phyloP scores from a whole-genome alignment of 2,888 invertebrate genomes.

The Odontomyia ornata region DNA sequence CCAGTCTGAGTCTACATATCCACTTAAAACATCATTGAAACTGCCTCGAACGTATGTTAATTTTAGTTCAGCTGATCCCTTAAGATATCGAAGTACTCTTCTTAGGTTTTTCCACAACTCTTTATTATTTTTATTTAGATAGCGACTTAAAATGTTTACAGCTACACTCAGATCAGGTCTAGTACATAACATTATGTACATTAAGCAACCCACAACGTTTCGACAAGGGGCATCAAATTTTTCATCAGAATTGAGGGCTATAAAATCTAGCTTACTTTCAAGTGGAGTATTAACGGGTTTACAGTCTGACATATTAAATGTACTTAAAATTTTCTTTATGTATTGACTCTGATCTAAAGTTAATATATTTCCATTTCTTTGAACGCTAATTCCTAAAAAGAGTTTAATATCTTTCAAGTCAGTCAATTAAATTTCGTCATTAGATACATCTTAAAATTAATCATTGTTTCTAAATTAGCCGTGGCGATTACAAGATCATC shows the following conservation, averaged over 20 bases:
- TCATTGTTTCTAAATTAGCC: constrained; percentile 39
- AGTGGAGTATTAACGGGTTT: constrained; percentile 52
- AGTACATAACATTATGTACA: constrained; percentile 51
- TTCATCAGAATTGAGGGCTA: constrained; percentile 53
- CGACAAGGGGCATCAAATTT: constrained; percentile 52
- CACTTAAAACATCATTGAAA: constrained; percentile 44
- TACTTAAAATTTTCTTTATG: constrained; percentile 52
- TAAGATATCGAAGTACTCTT: constrained; percentile 44
- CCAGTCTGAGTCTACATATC: constrained; percentile 47
- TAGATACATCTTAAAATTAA: constrained; percentile 51
- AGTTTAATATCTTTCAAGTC: constrained; percentile 52
- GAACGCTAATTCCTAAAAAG: constrained; percentile 51
- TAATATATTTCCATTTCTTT: constrained; percentile 46
- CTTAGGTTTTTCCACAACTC: constrained; percentile 53
- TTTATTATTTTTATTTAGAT: constrained; percentile 52
- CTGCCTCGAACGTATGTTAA: constrained; percentile 45
- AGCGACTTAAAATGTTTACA: constrained; percentile 45
- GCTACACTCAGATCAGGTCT: constrained; percentile 49
- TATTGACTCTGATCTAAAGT: constrained; percentile 49
- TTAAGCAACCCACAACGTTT: constrained; percentile 52
- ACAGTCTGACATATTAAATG: constrained; percentile 54
- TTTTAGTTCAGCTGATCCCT: constrained; percentile 44
- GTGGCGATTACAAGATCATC: constrained; percentile 48
- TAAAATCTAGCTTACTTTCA: constrained; percentile 52
- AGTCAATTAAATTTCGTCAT: constrained; percentile 51